These are phyloP conservation scores for Rhodeus uyekii DNA, from an alignment of 2,797 vertebrate species.

Conservation along the genomic window DNA sequence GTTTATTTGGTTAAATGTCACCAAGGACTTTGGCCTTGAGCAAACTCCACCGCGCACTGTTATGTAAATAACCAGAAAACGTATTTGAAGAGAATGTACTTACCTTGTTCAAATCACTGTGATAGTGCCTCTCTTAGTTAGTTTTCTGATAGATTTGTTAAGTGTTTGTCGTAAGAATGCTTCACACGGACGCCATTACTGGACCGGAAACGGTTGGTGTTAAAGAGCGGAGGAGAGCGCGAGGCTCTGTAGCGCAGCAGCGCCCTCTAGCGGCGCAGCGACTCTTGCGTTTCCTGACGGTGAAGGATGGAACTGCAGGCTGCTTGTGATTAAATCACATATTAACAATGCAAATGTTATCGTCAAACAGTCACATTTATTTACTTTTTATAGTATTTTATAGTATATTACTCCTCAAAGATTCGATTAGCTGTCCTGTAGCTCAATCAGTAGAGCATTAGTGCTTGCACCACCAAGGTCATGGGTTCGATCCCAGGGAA, in stretches of 20 bases:
- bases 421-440: too few species aligned
- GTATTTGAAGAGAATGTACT: not conserved
- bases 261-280: conserved; percentile 49
- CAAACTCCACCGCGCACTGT: not conserved
- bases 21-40: conserved; percentile 63
- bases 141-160: not conserved
- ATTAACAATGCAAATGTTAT: not conserved
- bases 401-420: too few species aligned
- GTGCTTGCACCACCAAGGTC: too few species aligned
- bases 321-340: not conserved
- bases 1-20: conserved; percentile 37
- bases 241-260: not conserved
- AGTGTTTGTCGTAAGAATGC: conserved; percentile 50
- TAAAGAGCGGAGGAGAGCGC: not conserved
- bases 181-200: conserved; percentile 68
- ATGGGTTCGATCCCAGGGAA: too few species aligned
- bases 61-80: not conserved
- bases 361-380: not conserved
- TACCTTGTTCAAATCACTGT: conserved; percentile 48
- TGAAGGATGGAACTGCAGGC: not conserved
- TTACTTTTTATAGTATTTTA: not conserved
- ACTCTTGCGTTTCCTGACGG: not conserved
- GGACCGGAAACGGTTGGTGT: conserved; percentile 57
- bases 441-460: too few species aligned
- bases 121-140: not conserved